These are phyloP conservation scores for Carposina sasakii DNA, from an alignment of 1,140 invertebrate species.

Conservation along the genomic window DNA sequence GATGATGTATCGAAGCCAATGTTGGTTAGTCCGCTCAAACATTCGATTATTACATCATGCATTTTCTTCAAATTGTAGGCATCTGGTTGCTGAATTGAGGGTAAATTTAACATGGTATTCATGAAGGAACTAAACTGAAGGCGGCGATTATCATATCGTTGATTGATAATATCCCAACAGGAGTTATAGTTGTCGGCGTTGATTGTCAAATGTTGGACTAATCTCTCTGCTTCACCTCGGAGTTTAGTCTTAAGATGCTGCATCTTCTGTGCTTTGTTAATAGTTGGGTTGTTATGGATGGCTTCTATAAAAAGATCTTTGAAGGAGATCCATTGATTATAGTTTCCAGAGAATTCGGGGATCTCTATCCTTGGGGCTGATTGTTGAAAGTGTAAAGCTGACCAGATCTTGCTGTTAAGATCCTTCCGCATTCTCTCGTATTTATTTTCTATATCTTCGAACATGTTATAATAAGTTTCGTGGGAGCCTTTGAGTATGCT, in stretches of 20 bases:
- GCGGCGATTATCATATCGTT: conserved; percentile 15
- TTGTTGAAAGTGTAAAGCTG: conserved; percentile 13
- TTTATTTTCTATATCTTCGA: not conserved
- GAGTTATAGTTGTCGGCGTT: conserved; percentile 7
- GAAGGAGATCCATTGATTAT: conserved; percentile 36
- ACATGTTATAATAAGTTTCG: conserved; percentile 1
- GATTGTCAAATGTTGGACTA: conserved; percentile 15
- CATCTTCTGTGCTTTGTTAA: conserved; percentile 31
- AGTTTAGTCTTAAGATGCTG: conserved; percentile 30
- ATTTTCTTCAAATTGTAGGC: conserved; percentile 12
- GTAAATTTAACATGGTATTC: conserved; percentile 9
- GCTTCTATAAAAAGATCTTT: conserved; percentile 33
- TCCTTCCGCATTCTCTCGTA: not conserved
- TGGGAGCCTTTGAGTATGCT: not conserved
- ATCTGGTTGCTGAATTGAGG: conserved; percentile 9
- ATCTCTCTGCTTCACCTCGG: conserved; percentile 19
- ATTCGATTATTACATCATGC: conserved; percentile 19
- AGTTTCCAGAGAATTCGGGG: conserved; percentile 33
- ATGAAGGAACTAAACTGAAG: conserved; percentile 15
- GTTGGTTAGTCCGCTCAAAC: conserved; percentile 16
- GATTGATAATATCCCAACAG: conserved; percentile 7
- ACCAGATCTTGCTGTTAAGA: conserved; percentile 7
- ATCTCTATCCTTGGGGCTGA: conserved; percentile 19
- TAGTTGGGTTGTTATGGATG: conserved; percentile 25
- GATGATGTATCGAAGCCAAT: conserved; percentile 13